These are phyloP conservation scores for Mallateleia sp. DNA, from an alignment of 2,888 invertebrate genomes.

Conservation along the genomic window DNA sequence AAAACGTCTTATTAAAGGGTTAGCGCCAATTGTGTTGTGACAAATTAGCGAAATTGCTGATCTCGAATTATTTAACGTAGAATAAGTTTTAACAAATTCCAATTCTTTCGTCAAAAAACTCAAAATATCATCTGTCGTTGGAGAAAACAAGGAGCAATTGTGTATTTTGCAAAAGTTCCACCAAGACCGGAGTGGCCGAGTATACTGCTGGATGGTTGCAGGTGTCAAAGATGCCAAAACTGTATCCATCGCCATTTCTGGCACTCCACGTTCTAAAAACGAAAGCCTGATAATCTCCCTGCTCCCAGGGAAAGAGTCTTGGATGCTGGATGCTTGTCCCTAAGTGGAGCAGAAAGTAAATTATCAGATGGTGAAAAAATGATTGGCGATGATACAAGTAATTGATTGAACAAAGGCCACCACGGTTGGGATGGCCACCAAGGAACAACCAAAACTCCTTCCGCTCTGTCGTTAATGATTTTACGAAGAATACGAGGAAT, in stretches of 20 bases:
- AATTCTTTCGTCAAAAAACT: conserved; percentile 39
- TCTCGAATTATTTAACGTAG: neutral
- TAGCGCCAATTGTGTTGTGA: neutral
- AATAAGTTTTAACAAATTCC: neutral
- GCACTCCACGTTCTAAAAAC: neutral
- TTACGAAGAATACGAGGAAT: neutral
- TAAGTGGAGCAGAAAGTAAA: conserved; percentile 16
- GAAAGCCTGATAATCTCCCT: conserved; percentile 19
- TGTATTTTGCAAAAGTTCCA: conserved; percentile 44
- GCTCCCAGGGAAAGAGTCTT: conserved; percentile 33
- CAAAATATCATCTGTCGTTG: conserved; percentile 20
- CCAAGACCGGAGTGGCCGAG: conserved; percentile 51
- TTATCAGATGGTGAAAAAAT: neutral
- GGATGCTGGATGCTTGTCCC: conserved; percentile 7
- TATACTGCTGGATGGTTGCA: conserved; percentile 66
- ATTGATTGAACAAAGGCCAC: neutral
- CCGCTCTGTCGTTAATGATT: conserved; percentile 9
- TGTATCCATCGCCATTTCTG: neutral
- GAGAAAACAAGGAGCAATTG: conserved; percentile 13
- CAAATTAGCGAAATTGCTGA: neutral
- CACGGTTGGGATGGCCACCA: conserved; percentile 10
- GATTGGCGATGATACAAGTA: neutral
- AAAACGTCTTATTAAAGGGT: neutral
- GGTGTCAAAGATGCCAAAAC: conserved; percentile 54
- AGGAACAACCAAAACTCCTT: neutral